Evolutionary conservation across 2,113 vertebrate genomes (phyloP).

Genomic region (Syngnathus typhle): DNA sequence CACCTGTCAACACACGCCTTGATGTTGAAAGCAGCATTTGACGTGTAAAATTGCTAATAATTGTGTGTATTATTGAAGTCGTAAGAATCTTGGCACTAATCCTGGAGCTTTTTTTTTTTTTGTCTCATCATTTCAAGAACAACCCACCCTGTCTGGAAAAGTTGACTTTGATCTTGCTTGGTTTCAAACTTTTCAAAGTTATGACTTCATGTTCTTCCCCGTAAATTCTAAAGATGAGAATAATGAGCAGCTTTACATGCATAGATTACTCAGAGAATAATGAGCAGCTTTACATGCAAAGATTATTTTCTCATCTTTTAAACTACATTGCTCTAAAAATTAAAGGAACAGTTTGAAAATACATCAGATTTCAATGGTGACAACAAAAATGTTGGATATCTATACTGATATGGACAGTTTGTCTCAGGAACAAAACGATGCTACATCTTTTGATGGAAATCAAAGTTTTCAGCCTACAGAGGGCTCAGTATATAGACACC

Average conservation of each 20-base stretch:
- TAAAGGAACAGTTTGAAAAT: too few species aligned
- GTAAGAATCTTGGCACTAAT: constrained; percentile 38
- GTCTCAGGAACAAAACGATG: too few species aligned
- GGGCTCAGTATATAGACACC: too few species aligned
- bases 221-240: constrained; percentile 12
- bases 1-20: constrained; percentile 59
- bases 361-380: too few species aligned
- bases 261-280: constrained; percentile 5
- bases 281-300: constrained; percentile 8
- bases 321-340: too few species aligned
- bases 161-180: neutral
- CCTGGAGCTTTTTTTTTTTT: constrained; percentile 30
- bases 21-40: constrained; percentile 50
- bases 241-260: constrained; percentile 9
- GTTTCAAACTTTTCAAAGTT: neutral
- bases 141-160: constrained; percentile 37
- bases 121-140: constrained; percentile 30
- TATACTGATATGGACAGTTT: too few species aligned
- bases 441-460: too few species aligned
- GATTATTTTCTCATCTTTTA: constrained; percentile 23
- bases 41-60: constrained; percentile 63
- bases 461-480: too few species aligned
- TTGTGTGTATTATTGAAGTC: constrained; percentile 55
- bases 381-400: too few species aligned
- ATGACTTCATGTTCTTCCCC: neutral